Base-by-base conservation (phyloP, 2,888 invertebrate genomes). In the Adela reaumurella region DNA sequence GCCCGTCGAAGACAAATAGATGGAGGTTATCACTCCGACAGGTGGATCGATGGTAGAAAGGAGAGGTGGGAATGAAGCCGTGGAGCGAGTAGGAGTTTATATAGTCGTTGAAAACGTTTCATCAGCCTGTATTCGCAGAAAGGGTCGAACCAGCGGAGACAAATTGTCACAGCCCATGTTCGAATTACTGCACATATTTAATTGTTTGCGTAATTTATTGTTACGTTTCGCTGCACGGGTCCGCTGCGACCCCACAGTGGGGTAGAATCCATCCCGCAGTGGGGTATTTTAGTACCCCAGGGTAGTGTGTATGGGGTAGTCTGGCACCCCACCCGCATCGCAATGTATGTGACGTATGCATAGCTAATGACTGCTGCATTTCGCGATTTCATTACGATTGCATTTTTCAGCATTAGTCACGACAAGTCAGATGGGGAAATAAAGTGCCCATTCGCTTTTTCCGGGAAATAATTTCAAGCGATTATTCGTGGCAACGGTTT, bases 161-260 rank as follows among this genome's bases (percentile, higher is more conserved):
- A 78, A 78, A 78, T 78, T 78, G 77, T 78, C 77, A 74, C 77
- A 74, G 78, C 78, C 78, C 73, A 67, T 69, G 74, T 71, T 71
- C 70, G 64, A 67, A 74, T 77, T 78, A 78, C 74, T 77, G 74
- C 77, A 72, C 70, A 78, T 78, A 78, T 78, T 78, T 78, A 78
- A 78, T 78, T 78, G 77, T 77, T 78, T 78, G 76, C 72, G 77
- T 78, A 78, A 78, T 78, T 76, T 78, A 78, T 77, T 14, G 45
- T 45, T 19, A 16, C 20, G 16, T 35, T 35, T 35, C 35, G n/a
- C 6, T 14, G 35, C 35, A 14, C 35, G 35, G 14, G 35, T 35
- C 35, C 11, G n/a, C 35, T 14, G 11, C 35, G 4, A 8, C 8
- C 35, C 11, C 35, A n/a, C n/a, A n/a, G n/a, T n/a, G n/a, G n/a